Conservation (phyloP, 1,140 invertebrate species). For the Drosophila nasuta region DNA sequence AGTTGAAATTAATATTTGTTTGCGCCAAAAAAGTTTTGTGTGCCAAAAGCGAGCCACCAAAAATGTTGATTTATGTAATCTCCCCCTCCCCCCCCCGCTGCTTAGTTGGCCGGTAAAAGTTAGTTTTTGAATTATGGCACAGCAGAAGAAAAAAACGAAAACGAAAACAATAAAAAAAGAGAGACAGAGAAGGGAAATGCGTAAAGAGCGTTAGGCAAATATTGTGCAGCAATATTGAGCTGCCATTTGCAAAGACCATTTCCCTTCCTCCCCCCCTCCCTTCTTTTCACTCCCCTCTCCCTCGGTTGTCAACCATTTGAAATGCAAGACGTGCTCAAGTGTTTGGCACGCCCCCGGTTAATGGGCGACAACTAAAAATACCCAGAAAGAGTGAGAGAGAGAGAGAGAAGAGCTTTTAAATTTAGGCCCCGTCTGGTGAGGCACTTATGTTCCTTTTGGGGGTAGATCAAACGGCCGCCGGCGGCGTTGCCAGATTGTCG, state of each 20-base stretch:
- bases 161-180: background rate
- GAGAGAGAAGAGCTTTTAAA: conserved; percentile 17
- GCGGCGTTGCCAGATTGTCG: conserved; percentile 54
- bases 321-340: conserved; percentile 49
- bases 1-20: conserved; percentile 83
- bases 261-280: background rate
- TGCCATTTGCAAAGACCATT: background rate
- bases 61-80: conserved; percentile 81
- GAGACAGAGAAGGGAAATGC: conserved; percentile 18
- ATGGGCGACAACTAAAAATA: conserved; percentile 7
- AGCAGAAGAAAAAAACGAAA: conserved; percentile 42
- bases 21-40: conserved; percentile 67
- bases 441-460: conserved; percentile 8
- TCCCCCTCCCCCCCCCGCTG: background rate
- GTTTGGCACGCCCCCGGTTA: conserved; percentile 25
- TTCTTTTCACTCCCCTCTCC: background rate
- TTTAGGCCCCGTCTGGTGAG: conserved; percentile 6
- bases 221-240: conserved; percentile 33
- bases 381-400: background rate
- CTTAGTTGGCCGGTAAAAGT: conserved; percentile 49
- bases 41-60: conserved; percentile 36
- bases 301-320: background rate
- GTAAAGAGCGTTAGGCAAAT: conserved; percentile 44
- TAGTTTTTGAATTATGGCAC: conserved; percentile 77
- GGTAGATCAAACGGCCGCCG: conserved; percentile 50